These are phyloP conservation scores for Parnassius glacialis DNA, from an alignment of 2,888 invertebrate genomes.

Conservation along the genomic window DNA sequence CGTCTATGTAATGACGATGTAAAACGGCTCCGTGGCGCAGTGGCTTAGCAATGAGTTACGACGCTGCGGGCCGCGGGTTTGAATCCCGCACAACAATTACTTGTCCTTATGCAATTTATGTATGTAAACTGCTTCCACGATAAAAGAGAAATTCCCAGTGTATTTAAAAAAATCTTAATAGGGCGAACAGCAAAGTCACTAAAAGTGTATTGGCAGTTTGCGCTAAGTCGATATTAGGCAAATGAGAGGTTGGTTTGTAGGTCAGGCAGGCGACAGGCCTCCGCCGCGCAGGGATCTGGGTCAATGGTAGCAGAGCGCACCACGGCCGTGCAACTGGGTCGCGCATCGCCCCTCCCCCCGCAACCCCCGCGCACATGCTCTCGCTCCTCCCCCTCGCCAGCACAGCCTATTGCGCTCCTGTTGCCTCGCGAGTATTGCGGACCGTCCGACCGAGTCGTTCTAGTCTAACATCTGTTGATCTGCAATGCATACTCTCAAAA, in stretches of 20 bases:
- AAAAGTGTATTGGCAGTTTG: slow-evolving; percentile 19
- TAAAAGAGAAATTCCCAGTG: no score
- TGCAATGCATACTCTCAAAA: no score
- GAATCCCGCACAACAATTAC: no score
- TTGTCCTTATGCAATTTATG: no score
- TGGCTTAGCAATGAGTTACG: no score
- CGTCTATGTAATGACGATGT: no score
- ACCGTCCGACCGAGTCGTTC: background rate
- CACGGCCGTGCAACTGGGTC: slow-evolving; percentile 40
- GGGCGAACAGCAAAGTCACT: background rate
- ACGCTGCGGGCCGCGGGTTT: no score
- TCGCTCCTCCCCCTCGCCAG: background rate
- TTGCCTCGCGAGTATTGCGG: slow-evolving; percentile 1
- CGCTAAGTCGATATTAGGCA: slow-evolving; percentile 33
- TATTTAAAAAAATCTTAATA: no score
- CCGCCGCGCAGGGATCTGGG: slow-evolving; percentile 36
- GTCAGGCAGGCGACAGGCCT: slow-evolving; percentile 45
- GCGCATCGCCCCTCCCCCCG: slow-evolving; percentile 22
- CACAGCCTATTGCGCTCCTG: background rate
- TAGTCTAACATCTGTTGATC: background rate
- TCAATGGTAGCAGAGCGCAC: slow-evolving; percentile 49
- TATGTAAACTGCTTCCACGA: no score
- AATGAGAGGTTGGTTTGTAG: slow-evolving; percentile 46
- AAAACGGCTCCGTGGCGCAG: no score
- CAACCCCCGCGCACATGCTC: slow-evolving; percentile 17